These are phyloP conservation scores for Agriopis aurantiaria DNA, from an alignment of 2,888 invertebrate species.

Conservation along the genomic window DNA sequence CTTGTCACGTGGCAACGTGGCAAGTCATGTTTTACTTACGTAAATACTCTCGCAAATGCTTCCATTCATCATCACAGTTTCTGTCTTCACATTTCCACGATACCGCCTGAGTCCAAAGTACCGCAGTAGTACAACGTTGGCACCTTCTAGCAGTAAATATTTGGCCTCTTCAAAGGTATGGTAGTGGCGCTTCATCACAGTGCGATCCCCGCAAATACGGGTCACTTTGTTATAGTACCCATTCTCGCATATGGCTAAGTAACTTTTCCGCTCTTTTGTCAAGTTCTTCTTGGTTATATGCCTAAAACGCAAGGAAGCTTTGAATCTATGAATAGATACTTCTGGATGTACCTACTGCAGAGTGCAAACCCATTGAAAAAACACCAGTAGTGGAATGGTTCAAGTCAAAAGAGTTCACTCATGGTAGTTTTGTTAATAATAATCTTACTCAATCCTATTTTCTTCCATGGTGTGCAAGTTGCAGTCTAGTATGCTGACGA, in stretches of 20 bases:
- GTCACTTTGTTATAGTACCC: constrained; percentile 86
- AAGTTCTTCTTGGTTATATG: constrained; percentile 73
- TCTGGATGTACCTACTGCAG: neutral
- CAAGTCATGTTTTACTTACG: constrained; percentile 70
- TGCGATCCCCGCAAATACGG: constrained; percentile 75
- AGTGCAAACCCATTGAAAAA: neutral
- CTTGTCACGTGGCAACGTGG: too few relatives aligned
- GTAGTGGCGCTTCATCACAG: constrained; percentile 78
- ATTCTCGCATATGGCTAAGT: constrained; percentile 82
- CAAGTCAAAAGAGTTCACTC: too few relatives aligned
- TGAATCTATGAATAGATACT: neutral
- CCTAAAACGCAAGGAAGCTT: constrained; percentile 44
- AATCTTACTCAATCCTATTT: constrained; percentile 85
- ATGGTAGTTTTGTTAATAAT: neutral
- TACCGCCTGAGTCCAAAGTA: constrained; percentile 85
- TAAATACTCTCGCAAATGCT: constrained; percentile 87
- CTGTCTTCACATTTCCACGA: constrained; percentile 84
- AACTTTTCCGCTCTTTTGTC: constrained; percentile 83
- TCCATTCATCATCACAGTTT: constrained; percentile 87
- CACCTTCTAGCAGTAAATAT: constrained; percentile 87
- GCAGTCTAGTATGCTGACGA: constrained; percentile 86
- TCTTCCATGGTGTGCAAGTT: constrained; percentile 89
- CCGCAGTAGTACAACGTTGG: constrained; percentile 87
- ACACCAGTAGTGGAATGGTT: neutral
- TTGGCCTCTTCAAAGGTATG: constrained; percentile 80